phyloP scores from a whole-genome alignment of 2,797 vertebrate species.

The Coreius guichenoti region DNA sequence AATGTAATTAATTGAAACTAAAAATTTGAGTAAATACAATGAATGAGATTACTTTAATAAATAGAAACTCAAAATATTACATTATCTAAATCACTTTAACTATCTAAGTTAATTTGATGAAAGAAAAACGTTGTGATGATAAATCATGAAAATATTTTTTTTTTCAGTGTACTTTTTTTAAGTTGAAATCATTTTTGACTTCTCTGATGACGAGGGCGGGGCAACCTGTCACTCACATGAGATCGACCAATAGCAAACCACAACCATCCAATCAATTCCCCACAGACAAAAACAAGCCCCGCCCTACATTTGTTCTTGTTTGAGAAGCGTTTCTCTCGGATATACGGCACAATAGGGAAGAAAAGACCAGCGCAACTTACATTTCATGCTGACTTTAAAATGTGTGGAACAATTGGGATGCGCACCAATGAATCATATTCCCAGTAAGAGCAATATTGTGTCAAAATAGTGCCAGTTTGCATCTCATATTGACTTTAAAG shows the following conservation, averaged over 20 bases:
- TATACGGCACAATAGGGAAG: background rate
- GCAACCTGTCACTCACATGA: background rate
- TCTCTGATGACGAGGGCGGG: background rate
- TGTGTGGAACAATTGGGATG: background rate
- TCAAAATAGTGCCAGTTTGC: background rate
- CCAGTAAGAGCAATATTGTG: background rate
- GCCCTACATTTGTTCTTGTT: background rate
- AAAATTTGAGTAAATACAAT: too few species aligned
- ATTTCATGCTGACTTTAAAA: background rate
- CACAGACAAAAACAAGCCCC: background rate
- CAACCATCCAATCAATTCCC: background rate
- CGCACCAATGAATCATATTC: background rate
- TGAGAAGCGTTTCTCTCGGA: background rate
- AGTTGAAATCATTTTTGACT: too few species aligned
- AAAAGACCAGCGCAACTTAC: background rate
- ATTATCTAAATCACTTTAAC: too few species aligned
- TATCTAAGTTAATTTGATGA: too few species aligned
- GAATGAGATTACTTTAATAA: too few species aligned
- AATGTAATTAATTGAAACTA: too few species aligned
- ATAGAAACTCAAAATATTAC: too few species aligned
- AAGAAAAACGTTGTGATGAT: too few species aligned
- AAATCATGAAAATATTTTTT: too few species aligned
- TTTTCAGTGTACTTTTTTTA: too few species aligned
- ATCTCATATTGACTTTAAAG: background rate
- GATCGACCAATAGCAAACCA: background rate